These are phyloP conservation scores for Sebastes fasciatus DNA, from an alignment of 2,113 vertebrate species.

Conservation along the genomic window DNA sequence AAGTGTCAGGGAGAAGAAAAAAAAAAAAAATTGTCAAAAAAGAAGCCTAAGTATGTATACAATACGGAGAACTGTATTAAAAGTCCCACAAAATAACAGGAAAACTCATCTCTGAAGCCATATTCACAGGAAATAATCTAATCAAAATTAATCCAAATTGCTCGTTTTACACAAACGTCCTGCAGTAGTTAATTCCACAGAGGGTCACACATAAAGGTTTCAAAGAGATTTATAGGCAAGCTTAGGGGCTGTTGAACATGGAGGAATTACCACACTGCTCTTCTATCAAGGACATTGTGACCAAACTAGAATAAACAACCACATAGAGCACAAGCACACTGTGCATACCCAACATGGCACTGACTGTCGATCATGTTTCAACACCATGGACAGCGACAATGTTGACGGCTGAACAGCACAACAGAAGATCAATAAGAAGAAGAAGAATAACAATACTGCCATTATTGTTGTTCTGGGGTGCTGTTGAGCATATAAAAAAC, in stretches of 20 bases:
- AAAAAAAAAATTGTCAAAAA: too few species aligned
- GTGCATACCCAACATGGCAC: not conserved
- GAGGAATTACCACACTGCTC: constrained; percentile 11
- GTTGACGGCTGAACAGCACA: not conserved
- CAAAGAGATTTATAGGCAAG: not conserved
- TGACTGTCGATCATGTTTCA: constrained; percentile 2
- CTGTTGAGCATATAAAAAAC: not conserved
- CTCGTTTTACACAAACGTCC: too few species aligned
- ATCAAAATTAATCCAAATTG: too few species aligned
- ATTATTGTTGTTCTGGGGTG: not conserved
- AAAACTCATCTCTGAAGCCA: too few species aligned
- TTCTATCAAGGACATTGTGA: constrained; percentile 10
- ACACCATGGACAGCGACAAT: not conserved
- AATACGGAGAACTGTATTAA: too few species aligned
- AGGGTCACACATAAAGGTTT: constrained; percentile 10
- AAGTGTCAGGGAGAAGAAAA: too few species aligned
- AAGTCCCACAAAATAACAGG: too few species aligned
- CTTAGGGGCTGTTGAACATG: constrained; percentile 17
- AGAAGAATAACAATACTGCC: not conserved
- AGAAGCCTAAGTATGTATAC: too few species aligned
- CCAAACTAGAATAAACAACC: constrained; percentile 6
- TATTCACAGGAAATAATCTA: too few species aligned
- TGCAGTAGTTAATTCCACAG: not conserved
- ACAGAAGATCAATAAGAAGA: not conserved
- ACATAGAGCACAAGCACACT: not conserved